Evolutionary conservation across 2,888 invertebrate genomes (phyloP).

Genomic region (Pollenia angustigena): DNA sequence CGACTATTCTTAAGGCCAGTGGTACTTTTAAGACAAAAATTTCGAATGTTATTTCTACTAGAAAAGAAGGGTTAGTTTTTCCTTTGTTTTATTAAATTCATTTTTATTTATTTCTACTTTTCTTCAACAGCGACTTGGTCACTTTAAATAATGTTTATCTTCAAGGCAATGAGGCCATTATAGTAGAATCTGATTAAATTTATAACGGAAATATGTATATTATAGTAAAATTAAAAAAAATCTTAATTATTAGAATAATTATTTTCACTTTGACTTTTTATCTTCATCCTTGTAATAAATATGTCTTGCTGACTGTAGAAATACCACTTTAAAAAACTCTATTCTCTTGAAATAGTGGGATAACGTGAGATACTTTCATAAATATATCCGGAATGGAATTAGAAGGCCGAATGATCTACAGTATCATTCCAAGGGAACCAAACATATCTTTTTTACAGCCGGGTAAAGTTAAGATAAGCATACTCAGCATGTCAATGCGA

Average conservation of each 20-base stretch:
- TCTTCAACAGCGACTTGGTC: constrained; percentile 76
- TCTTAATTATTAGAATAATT: constrained; percentile 46
- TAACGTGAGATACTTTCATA: constrained; percentile 87
- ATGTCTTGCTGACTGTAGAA: constrained; percentile 80
- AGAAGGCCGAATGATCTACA: constrained; percentile 87
- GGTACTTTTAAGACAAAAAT: constrained; percentile 78
- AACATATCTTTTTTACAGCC: constrained; percentile 84
- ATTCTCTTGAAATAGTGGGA: constrained; percentile 88
- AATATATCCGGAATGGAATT: constrained; percentile 86
- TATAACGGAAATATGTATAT: background rate
- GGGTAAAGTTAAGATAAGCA: too few species aligned
- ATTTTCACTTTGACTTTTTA: constrained; percentile 81
- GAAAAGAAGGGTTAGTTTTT: constrained; percentile 78
- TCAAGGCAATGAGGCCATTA: constrained; percentile 79
- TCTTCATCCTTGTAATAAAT: constrained; percentile 75
- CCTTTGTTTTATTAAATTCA: background rate
- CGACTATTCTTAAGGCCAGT: constrained; percentile 72
- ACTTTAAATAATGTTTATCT: constrained; percentile 75
- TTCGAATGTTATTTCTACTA: constrained; percentile 77
- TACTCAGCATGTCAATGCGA: too few species aligned
- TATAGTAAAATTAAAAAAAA: background rate
- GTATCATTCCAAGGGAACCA: constrained; percentile 87
- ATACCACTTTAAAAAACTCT: constrained; percentile 82
- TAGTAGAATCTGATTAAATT: constrained; percentile 79
- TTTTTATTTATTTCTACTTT: background rate